Evolutionary conservation across 2,113 vertebrate species (phyloP), one percentile per base, ranked within the genome.

Genomic region (Coptodon rendalli): DNA sequence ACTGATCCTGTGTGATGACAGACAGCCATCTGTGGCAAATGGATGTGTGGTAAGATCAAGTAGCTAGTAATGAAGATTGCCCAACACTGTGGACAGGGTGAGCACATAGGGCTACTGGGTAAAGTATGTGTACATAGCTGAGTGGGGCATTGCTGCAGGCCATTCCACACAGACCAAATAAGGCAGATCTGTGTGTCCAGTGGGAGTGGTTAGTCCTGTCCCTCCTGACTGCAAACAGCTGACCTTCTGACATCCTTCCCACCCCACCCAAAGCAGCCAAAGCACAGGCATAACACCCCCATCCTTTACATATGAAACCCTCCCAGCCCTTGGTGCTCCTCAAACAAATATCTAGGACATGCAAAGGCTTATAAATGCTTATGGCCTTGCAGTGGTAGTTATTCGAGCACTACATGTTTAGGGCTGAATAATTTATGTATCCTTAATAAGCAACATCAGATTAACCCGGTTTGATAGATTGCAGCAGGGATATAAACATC

Each of bases 121-220:
- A 53, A 87, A 53, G 66, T 82, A 29, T 87, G 80, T 52, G 61
- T 89, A 40, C 83, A 89, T 86, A 84, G 52, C 38, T 76, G 57
- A 59, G 85, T 68, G 36, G 61, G 79, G 82, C 87, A 88, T 83
- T 81, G 88, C 83, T 88, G 45, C 16, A 17, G 19, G 84, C 79
- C 84, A 92, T 90, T 90, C 89, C 73, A 82, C 86, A 59, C 83
- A 59, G 61, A 88, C 95, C 91, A 94, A 89, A 95, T 87, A 93
- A 93, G 93, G 92, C 66, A 61, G 83, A 93, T 94, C 86, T 91
- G 66, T 92, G 83, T 6, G 50, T 87, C 91, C 91, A 88, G 3
- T 86, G 86, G 85, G 91, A 90, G 91, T 80, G 87, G 91, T 87
- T 83, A 78, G 73, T 52, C 83, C 29, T 79, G 84, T 89, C 85